Evolutionary conservation across 2,113 vertebrate genomes (phyloP).

Genomic region (Chelonoidis abingdonii): DNA sequence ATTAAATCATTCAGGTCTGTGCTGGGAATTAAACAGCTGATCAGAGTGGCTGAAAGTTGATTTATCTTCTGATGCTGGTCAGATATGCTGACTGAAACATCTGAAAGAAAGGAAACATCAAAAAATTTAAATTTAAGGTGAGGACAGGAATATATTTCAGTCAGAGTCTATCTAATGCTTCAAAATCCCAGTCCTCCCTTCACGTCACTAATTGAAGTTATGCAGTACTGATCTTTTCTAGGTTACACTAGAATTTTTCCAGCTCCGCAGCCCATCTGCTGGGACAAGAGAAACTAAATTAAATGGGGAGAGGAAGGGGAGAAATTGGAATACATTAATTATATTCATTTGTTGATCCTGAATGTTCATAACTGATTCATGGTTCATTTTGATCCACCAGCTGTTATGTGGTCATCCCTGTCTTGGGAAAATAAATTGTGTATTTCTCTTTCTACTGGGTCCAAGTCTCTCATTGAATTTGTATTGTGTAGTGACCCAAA

Average conservation of each 20-base stretch:
- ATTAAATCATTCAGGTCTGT: not conserved
- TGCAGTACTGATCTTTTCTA: conserved; percentile 1
- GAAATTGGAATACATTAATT: not conserved
- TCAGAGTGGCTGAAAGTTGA: not conserved
- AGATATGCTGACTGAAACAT: not conserved
- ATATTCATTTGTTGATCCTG: not conserved
- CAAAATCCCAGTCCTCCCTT: not conserved
- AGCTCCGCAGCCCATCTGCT: not conserved
- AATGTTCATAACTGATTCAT: not conserved
- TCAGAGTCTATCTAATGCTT: not conserved
- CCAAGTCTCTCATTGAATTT: not conserved
- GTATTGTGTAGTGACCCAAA: not conserved
- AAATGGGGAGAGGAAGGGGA: not conserved
- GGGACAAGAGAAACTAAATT: not conserved
- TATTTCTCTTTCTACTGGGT: not conserved
- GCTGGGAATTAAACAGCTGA: not conserved
- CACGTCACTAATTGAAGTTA: not conserved
- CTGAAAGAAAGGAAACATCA: not conserved
- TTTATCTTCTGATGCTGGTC: not conserved
- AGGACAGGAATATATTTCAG: not conserved
- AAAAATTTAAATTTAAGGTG: not conserved
- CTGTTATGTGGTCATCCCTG: not conserved
- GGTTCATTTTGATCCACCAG: not conserved
- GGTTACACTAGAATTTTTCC: not conserved
- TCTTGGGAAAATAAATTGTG: not conserved